Evolutionary conservation across 2,888 invertebrate genomes (phyloP).

Genomic region (Camponotus fellah): DNA sequence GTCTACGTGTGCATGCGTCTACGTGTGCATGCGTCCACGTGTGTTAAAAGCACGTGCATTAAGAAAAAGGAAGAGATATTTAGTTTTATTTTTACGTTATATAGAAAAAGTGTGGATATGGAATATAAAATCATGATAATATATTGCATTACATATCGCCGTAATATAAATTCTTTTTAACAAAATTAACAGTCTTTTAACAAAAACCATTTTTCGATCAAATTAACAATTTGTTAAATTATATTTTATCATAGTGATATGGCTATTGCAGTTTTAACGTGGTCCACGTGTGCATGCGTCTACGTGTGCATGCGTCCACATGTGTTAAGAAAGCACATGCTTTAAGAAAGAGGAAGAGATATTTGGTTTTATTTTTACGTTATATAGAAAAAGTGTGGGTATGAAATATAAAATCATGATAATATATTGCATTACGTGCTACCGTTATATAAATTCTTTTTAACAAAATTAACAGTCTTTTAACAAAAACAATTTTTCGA

Average conservation of each 20-base stretch:
- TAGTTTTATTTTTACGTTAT: too few species aligned
- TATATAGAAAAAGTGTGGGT: background rate
- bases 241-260: background rate
- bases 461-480: background rate
- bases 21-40: too few species aligned
- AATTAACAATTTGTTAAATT: slow-evolving; percentile 4
- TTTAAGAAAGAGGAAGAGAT: background rate
- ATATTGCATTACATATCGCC: background rate
- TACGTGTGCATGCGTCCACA: too few species aligned
- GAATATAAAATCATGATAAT: background rate
- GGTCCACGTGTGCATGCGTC: too few species aligned
- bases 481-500: too few species aligned
- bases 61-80: too few species aligned
- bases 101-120: background rate
- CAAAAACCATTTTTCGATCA: too few species aligned
- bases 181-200: background rate
- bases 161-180: background rate
- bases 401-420: background rate
- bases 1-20: too few species aligned
- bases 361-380: too few species aligned
- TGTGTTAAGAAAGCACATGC: too few species aligned
- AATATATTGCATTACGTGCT: background rate
- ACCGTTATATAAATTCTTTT: background rate
- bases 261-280: too few species aligned
- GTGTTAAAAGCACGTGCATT: too few species aligned